Base-by-base conservation (phyloP, 2,113 vertebrate genomes). In the Pteronura brasiliensis region DNA sequence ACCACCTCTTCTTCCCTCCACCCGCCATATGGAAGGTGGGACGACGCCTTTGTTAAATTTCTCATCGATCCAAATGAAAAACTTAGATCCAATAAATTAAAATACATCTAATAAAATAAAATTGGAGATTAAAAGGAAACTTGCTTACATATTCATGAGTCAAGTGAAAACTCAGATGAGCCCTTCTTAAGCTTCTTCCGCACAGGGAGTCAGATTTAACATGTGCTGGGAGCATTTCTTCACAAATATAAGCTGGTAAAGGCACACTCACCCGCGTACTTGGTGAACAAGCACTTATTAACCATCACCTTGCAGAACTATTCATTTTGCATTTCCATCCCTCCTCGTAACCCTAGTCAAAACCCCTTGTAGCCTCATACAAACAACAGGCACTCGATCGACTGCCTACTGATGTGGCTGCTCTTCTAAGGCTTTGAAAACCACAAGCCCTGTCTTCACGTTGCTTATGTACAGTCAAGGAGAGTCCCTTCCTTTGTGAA, bases 81-180 rank as follows among this genome's bases (percentile, higher is more conserved):
- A 31, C 21, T 77, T 61, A n/a, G 67, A 36, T 65, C 89, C 90
- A 96, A 91, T 71, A 93, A 97, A 89, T 90, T 34, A 93, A 97
- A 96, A 81, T 65, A 71, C 63, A 57, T 76, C 95, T 95, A 96
- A 92, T 97, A 90, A 95, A 95, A 92, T 95, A 94, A 97, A 95
- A 89, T 65, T 74, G 84, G 96, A 93, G 83, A 95, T 97, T 88
- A 92, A 96, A 95, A 93, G 95, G 87, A 93, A 93, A 79, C 80
- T 69, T n/a, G 21, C 79, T 93, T 96, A 92, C 95, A 97, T 97
- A 97, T 97, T 95, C 97, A 98, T 95, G 96, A 98, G 39, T 52
- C 44, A 14, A 25, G 21, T 59, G 86, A 79, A 85, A 76, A 76
- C 77, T 20, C 59, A 84, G 18, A 82, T 21, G 84, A 97, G 86